Conservation (phyloP, 2,113 vertebrate genomes). For the Colinus virginianus region DNA sequence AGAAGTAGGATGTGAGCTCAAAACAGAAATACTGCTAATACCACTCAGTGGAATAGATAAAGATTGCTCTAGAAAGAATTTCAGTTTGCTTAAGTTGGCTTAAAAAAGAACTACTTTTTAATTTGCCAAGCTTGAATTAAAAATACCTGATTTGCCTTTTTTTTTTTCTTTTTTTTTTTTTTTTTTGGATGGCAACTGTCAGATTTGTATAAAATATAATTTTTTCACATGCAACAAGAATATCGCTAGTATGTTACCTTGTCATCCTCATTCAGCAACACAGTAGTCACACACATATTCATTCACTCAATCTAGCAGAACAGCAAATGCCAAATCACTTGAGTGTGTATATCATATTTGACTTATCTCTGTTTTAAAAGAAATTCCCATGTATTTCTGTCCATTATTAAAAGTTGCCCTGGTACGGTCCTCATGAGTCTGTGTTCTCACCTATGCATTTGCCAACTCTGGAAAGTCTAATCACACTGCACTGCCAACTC, state of each 20-base stretch:
- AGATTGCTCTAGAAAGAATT: background rate
- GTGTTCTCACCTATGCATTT: background rate
- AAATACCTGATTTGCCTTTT: background rate
- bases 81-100: background rate
- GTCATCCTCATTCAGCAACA: background rate
- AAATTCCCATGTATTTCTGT: background rate
- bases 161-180: background rate
- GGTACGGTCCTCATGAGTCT: background rate
- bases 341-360: background rate
- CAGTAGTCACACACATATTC: background rate
- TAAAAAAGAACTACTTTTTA: background rate
- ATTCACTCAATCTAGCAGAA: background rate
- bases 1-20: background rate
- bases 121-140: background rate
- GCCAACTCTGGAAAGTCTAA: conserved; percentile 42
- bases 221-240: background rate
- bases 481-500: conserved; percentile 31
- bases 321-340: background rate
- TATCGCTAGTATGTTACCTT: background rate
- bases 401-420: conserved; percentile 42
- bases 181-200: background rate
- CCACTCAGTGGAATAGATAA: background rate
- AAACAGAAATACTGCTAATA: background rate
- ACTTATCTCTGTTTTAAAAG: conserved; percentile 27
- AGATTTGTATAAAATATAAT: background rate